Conservation (phyloP, 2,888 invertebrate genomes). For the Hypomecis punctinalis region DNA sequence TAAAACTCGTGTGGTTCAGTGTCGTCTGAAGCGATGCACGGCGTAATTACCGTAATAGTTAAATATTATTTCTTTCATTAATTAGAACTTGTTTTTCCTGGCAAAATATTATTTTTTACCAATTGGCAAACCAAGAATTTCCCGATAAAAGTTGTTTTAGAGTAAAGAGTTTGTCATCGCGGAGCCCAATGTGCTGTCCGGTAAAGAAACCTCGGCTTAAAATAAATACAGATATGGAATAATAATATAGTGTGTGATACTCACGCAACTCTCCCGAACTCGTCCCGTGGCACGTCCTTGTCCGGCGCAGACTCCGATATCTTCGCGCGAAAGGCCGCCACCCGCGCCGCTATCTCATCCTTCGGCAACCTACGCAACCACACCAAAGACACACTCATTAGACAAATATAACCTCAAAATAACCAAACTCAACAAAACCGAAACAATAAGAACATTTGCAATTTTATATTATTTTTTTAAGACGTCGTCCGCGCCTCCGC, state of each 20-base stretch:
- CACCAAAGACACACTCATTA: constrained; percentile 79
- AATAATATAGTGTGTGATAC: constrained; percentile 47
- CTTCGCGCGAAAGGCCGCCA: constrained; percentile 94
- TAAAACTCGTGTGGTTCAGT: no score
- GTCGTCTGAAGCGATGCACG: no score
- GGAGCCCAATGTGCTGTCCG: no score
- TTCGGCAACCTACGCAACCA: constrained; percentile 90
- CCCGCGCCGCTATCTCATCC: constrained; percentile 94
- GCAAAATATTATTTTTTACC: no score
- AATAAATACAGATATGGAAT: no score
- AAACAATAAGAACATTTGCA: not conserved
- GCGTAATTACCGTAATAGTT: no score
- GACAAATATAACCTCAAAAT: constrained; percentile 22
- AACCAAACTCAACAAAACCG: constrained; percentile 26
- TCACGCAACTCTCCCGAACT: constrained; percentile 92
- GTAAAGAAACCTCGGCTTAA: no score
- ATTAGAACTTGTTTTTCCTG: no score
- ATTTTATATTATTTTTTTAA: constrained; percentile 1
- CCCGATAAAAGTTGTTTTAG: no score
- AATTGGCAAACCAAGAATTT: no score
- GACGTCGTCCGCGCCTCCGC: constrained; percentile 50
- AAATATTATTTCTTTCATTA: no score
- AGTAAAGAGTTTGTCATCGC: no score
- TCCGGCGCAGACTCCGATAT: constrained; percentile 88
- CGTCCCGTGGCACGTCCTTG: constrained; percentile 89